These are phyloP conservation scores for Marisa cornuarietis DNA, from an alignment of 1,140 invertebrate species.

Conservation along the genomic window DNA sequence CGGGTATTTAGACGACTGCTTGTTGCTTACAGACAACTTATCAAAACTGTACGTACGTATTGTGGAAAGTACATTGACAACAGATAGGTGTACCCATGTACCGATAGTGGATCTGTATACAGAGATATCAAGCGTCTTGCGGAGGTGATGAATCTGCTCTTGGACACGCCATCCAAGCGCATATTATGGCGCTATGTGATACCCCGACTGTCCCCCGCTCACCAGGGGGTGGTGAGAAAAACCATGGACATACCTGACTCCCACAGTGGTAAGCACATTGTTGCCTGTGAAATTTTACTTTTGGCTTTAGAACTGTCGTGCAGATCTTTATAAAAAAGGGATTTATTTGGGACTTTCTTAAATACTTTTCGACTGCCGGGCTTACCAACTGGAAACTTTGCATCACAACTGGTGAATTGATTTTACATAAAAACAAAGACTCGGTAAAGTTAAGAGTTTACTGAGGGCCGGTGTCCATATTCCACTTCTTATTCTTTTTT, in stretches of 20 bases:
- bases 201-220: slow-evolving; percentile 45
- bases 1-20: too few relatives aligned
- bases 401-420: too few relatives aligned
- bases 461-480: too few relatives aligned
- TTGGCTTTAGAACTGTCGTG: neutral
- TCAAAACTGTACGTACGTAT: too few relatives aligned
- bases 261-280: slow-evolving; percentile 27
- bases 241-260: slow-evolving; percentile 33
- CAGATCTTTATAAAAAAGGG: neutral
- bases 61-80: too few relatives aligned
- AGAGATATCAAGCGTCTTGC: slow-evolving; percentile 52
- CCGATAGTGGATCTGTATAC: neutral
- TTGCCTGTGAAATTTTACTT: neutral
- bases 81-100: too few relatives aligned
- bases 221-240: slow-evolving; percentile 51
- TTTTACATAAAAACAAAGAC: too few relatives aligned
- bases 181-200: slow-evolving; percentile 60
- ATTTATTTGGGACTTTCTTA: neutral
- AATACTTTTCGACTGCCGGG: neutral
- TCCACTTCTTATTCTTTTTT: too few relatives aligned
- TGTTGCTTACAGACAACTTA: too few relatives aligned
- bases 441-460: too few relatives aligned
- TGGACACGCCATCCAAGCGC: slow-evolving; percentile 63
- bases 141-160: slow-evolving; percentile 45
- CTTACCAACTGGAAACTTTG: neutral